These are phyloP conservation scores for Tyrophagus putrescentiae DNA, from an alignment of 1,140 invertebrate species.

Conservation along the genomic window DNA sequence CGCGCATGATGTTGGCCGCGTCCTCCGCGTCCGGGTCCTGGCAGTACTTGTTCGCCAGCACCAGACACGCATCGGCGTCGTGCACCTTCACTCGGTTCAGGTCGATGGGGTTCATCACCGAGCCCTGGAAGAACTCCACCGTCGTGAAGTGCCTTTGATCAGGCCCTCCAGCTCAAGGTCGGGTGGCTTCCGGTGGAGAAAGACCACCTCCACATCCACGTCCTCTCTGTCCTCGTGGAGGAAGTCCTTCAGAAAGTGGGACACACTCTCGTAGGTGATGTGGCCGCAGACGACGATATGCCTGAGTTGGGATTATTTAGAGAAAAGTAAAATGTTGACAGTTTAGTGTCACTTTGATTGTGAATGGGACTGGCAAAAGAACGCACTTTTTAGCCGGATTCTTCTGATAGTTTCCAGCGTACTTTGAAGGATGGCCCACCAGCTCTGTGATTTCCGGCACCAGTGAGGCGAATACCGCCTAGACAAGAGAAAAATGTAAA, in stretches of 20 bases:
- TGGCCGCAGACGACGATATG: conserved; percentile 99
- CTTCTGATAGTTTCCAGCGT: conserved; percentile 89
- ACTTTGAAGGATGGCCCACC: conserved; percentile 92
- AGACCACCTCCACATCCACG: conserved; percentile 99
- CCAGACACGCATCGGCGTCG: conserved; percentile 95
- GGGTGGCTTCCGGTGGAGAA: conserved; percentile 64
- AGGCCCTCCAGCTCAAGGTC: conserved; percentile 97
- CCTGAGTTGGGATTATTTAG: conserved; percentile 41
- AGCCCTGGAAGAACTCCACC: conserved; percentile 99
- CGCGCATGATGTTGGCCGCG: conserved; percentile 97
- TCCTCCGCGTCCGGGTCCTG: conserved; percentile 96
- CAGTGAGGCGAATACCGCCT: conserved; percentile 64
- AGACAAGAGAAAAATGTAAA: background rate
- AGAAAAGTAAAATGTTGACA: background rate
- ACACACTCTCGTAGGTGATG: conserved; percentile 99
- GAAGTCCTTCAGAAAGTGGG: conserved; percentile 99
- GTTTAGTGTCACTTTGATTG: too few species aligned
- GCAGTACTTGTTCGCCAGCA: conserved; percentile 96
- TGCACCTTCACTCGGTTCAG: conserved; percentile 98
- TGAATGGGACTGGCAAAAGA: conserved; percentile 15
- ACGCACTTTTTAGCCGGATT: conserved; percentile 91
- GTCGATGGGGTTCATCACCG: conserved; percentile 99
- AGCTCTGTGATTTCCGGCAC: conserved; percentile 97
- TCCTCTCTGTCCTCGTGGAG: conserved; percentile 99
- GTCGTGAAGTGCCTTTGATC: conserved; percentile 97